Conservation (phyloP, 2,113 vertebrate species). For the Heteronetta atricapilla region DNA sequence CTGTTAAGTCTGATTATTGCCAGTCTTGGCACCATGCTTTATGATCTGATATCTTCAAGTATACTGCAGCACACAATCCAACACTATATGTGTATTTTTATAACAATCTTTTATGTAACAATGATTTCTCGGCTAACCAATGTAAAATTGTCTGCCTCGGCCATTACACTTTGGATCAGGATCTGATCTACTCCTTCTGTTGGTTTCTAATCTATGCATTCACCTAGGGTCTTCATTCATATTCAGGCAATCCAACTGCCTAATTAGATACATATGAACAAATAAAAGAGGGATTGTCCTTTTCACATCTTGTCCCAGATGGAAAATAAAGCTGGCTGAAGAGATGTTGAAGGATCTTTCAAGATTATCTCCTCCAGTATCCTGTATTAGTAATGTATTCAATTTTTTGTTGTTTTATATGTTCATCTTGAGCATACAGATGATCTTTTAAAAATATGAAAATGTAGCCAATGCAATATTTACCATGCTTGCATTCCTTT, state of each 20-base stretch:
- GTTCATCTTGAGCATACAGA: constrained; percentile 18
- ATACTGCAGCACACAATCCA: neutral
- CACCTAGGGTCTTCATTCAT: neutral
- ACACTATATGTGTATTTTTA: neutral
- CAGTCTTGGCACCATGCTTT: neutral
- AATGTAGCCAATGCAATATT: constrained; percentile 30
- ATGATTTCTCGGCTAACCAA: neutral
- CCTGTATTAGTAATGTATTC: neutral
- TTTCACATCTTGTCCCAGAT: neutral
- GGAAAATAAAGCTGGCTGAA: neutral
- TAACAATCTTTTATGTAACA: neutral
- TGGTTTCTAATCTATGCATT: neutral
- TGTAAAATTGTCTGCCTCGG: neutral
- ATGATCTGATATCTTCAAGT: neutral
- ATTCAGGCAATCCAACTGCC: neutral
- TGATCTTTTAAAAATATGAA: constrained; percentile 42
- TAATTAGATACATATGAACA: neutral
- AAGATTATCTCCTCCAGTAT: neutral
- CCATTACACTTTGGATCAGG: neutral
- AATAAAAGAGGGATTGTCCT: neutral
- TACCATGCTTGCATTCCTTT: neutral
- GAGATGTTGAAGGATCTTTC: neutral
- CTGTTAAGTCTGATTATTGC: neutral
- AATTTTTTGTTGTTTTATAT: neutral
- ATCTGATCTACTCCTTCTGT: neutral